These are phyloP conservation scores for Carassius carassius DNA, from an alignment of 2,113 vertebrate species.

Conservation along the genomic window DNA sequence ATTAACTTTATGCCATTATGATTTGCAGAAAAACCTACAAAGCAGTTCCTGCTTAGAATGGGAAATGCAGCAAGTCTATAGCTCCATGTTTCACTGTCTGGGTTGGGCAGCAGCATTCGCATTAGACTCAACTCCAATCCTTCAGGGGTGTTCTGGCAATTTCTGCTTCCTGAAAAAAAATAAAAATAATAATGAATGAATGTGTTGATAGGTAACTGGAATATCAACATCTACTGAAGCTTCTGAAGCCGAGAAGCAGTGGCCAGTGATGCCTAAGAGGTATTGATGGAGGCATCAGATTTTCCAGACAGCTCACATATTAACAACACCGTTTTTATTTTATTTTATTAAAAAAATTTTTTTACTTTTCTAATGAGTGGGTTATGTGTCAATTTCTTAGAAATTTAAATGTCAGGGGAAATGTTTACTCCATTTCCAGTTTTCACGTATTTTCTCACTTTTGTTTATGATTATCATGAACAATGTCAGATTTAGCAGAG, in stretches of 20 bases:
- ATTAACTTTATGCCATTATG: background rate
- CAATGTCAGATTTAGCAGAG: background rate
- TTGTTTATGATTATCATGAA: background rate
- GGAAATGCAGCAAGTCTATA: too few relatives aligned
- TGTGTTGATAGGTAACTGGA: conserved; percentile 23
- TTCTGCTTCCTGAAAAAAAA: conserved; percentile 62
- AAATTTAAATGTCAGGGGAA: background rate
- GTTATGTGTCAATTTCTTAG: background rate
- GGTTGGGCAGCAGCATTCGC: background rate
- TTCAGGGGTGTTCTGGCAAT: conserved; percentile 67
- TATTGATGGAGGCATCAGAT: background rate
- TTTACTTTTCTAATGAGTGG: background rate
- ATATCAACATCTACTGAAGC: conserved; percentile 35
- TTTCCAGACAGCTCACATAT: background rate
- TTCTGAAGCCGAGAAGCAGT: background rate
- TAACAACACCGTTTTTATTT: background rate
- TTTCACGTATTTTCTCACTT: background rate
- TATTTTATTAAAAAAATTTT: too few relatives aligned
- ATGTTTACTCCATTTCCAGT: background rate
- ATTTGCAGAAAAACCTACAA: background rate
- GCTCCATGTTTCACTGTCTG: too few relatives aligned
- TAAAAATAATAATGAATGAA: background rate
- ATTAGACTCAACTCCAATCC: conserved; percentile 60
- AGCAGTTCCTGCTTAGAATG: too few relatives aligned
- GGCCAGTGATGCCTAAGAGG: background rate